phyloP scores from a whole-genome alignment of 2,797 vertebrate genomes.

The Moxostoma hubbsi region DNA sequence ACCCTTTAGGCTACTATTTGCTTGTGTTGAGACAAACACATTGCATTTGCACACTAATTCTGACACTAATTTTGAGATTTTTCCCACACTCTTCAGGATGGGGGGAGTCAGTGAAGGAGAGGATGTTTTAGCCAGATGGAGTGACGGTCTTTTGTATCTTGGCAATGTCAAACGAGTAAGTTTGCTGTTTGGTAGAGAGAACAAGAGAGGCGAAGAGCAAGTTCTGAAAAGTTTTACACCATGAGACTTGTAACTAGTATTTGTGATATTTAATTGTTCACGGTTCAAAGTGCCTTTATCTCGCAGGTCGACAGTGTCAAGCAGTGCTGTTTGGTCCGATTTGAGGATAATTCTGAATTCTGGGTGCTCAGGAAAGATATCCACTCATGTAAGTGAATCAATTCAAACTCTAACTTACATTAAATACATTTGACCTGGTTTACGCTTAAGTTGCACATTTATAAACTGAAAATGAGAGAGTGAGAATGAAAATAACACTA shows the following conservation, averaged over 20 bases:
- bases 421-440: too few relatives aligned
- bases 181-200: slow-evolving; percentile 32
- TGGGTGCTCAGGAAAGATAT: slow-evolving; percentile 94
- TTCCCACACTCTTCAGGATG: slow-evolving; percentile 72
- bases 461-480: too few relatives aligned
- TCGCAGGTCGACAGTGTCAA: slow-evolving; percentile 88
- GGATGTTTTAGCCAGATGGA: slow-evolving; percentile 94
- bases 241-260: not conserved
- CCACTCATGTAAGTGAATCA: slow-evolving; percentile 84
- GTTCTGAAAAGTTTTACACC: not conserved
- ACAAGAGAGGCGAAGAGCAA: not conserved
- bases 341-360: slow-evolving; percentile 95
- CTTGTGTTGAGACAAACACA: slow-evolving; percentile 69
- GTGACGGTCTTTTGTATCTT: slow-evolving; percentile 91
- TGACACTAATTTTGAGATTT: slow-evolving; percentile 11
- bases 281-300: slow-evolving; percentile 42
- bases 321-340: slow-evolving; percentile 89
- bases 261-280: too few relatives aligned
- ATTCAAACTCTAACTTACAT: not conserved
- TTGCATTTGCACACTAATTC: slow-evolving; percentile 45
- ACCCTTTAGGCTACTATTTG: slow-evolving; percentile 71
- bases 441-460: too few relatives aligned
- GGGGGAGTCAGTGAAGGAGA: slow-evolving; percentile 90
- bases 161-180: slow-evolving; percentile 94
- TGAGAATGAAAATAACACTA: too few relatives aligned